Percentiles rank a stretch among this genome's conserved stretches.
These are phyloP conservation scores for Tipula helvola DNA, from an alignment of 2,888 invertebrate genomes.

Conservation along the genomic window DNA sequence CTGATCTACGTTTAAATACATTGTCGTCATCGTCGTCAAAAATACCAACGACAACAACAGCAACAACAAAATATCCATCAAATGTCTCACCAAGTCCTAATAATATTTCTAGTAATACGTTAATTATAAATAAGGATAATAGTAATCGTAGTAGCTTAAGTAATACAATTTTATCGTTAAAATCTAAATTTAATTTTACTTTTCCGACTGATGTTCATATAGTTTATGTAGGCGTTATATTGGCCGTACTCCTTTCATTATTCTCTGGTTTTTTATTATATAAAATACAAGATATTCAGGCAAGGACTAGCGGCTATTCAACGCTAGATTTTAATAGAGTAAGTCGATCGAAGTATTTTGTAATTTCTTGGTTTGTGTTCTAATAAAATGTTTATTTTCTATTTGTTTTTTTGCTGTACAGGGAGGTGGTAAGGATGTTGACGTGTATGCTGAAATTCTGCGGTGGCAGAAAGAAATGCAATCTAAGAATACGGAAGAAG, in stretches of 20 bases:
- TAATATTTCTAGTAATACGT: neutral
- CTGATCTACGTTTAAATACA: neutral
- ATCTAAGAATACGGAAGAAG: conserved; percentile 56
- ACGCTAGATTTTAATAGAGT: conserved; percentile 33
- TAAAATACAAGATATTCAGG: conserved; percentile 33
- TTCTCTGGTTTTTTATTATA: conserved; percentile 33
- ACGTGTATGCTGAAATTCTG: conserved; percentile 52
- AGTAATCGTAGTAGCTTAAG: neutral
- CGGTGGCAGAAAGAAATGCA: conserved; percentile 58
- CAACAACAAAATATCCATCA: neutral
- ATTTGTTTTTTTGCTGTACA: conserved; percentile 15
- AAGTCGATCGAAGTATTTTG: conserved; percentile 16
- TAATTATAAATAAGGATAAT: neutral
- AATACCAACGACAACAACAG: neutral
- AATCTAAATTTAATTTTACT: conserved; percentile 20
- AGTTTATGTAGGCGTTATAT: conserved; percentile 30
- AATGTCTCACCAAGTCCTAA: conserved; percentile 6
- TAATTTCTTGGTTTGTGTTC: neutral
- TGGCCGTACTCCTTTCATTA: conserved; percentile 29
- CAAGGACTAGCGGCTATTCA: conserved; percentile 30
- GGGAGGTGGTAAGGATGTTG: conserved; percentile 40
- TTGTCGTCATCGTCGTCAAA: neutral
- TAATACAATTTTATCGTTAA: neutral
- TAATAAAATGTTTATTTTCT: neutral
- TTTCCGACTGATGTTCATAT: conserved; percentile 30